Base-by-base conservation (phyloP, 2,888 invertebrate genomes). In the Monochamus alternatus region DNA sequence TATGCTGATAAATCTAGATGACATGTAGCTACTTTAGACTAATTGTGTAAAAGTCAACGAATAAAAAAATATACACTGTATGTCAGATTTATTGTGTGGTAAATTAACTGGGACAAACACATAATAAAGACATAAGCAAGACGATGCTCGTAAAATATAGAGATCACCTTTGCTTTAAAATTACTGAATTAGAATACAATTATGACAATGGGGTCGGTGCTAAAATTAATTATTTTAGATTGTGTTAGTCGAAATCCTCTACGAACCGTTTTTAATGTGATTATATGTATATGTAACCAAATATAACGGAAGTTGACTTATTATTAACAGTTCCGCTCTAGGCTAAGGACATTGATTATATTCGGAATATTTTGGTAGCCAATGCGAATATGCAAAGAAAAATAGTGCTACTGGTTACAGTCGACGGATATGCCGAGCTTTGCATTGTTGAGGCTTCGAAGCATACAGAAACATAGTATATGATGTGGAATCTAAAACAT, bases 141-240 rank as follows among this genome's bases (percentile, higher is more conserved):
- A n/a, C n/a, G n/a, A 14, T 51, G 30, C 58, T 68, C n/a, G 12
- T 43, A 7, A 38, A 68, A 58, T 68, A 68, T 43, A 38, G 31
- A 3, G 55, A 55, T 58, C 44, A 44, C 4, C 59, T 68, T 59
- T 59, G 68, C 22, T 68, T 68, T 68, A 32, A 59, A 8, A 68
- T 30, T 44, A 68, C 30, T 2, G 59, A 68, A 10, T 43, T 68
- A 44, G 59, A 59, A 44, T 38, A 38, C 38, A 38, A 38, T 38
- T 38, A 38, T 38, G 38, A 7, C 38, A 38, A 38, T 38, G 7
- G 38, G 2, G 7, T 38, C 22, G 22, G 22, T 22, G 22, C 22
- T 22, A 22, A 22, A 22, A 22, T 22, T 0, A 22, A 22, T 22
- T 22, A 22, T 22, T 22, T 22, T 22, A 22, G 22, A 22, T 22